Percentiles rank a stretch among this genome's conserved stretches.
phyloP scores from a whole-genome alignment of 2,113 vertebrate species.

The Corydoras sp. region DNA sequence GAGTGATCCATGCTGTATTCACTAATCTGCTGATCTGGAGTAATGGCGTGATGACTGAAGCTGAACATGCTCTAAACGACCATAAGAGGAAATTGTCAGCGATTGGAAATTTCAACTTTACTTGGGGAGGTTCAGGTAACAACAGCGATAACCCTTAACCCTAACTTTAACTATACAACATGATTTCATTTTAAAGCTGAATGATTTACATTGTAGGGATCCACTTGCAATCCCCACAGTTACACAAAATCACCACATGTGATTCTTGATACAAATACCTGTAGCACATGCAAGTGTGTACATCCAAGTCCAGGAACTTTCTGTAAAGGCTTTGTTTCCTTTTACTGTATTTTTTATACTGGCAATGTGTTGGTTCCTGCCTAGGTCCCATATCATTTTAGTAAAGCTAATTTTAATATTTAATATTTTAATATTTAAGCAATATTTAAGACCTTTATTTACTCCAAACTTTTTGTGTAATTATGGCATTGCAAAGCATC shows the following conservation, averaged over 20 bases:
- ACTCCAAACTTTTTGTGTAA: too few species aligned
- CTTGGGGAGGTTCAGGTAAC: slow-evolving; percentile 49
- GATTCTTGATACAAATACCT: too few species aligned
- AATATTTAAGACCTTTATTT: too few species aligned
- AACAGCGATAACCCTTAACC: neutral
- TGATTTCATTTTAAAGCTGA: too few species aligned
- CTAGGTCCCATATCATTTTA: too few species aligned
- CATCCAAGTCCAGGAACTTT: neutral
- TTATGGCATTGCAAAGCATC: too few species aligned
- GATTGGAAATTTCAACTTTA: slow-evolving; percentile 78
- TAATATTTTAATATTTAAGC: too few species aligned
- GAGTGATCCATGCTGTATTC: slow-evolving; percentile 93
- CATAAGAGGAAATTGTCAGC: slow-evolving; percentile 79
- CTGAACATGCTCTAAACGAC: slow-evolving; percentile 85
- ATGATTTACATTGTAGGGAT: neutral
- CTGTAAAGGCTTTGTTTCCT: neutral
- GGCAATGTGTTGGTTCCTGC: too few species aligned
- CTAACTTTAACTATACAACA: too few species aligned
- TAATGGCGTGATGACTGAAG: slow-evolving; percentile 85
- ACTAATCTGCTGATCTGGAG: slow-evolving; percentile 94
- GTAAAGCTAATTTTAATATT: too few species aligned
- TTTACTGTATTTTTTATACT: too few species aligned
- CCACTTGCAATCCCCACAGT: slow-evolving; percentile 30
- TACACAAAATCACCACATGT: slow-evolving; percentile 28
- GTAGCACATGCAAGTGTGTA: too few species aligned